Evolutionary conservation across 2,888 invertebrate species (phyloP), one percentile per base, ranked within the genome.

Genomic region (Norana najaformis): DNA sequence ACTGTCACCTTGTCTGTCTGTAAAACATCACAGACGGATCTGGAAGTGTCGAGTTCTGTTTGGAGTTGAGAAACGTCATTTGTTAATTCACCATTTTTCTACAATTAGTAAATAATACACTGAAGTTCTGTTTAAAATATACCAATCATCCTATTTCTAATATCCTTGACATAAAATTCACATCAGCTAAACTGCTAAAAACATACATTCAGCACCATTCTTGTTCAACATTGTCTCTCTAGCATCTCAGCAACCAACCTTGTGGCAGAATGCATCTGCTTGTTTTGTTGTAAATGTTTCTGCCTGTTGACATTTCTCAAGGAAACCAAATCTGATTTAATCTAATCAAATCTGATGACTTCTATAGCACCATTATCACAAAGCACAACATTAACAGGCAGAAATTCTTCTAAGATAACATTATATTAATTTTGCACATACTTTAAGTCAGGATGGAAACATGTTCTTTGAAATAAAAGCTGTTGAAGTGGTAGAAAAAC

Each of bases 201-300:
- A 69, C 16, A 1, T 69, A n/a, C n/a, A n/a, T n/a, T n/a, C n/a
- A 69, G 30, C 69, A 30, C 69, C 69, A 69, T 69, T 69, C 69
- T 69, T n/a, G n/a, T 8, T 69, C 69, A 5, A 69, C 69, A 69
- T n/a, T 11, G 30, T 69, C n/a, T 16, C 30, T 69, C 11, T 8
- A 69, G 30, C 30, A 69, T n/a, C 30, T n/a, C 69, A 69, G n/a
- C 69, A 69, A 69, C 69, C 38, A 34, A 90, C 90, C 90, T 88
- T 38, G 35, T 35, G 38, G 41, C n/a, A 34, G 38, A 37, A 35
- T 6, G 23, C 16, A 14, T 88, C 47, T 41, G 38, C 90, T 36
- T 90, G 90, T 38, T 34, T n/a, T 53, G n/a, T n/a, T n/a, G n/a
- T n/a, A n/a, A n/a, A n/a, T n/a, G n/a, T n/a, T n/a, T n/a, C n/a